Evolutionary conservation across 2,113 vertebrate species (phyloP), one percentile per base, ranked within the genome.

Genomic region (Nibea coibor): DNA sequence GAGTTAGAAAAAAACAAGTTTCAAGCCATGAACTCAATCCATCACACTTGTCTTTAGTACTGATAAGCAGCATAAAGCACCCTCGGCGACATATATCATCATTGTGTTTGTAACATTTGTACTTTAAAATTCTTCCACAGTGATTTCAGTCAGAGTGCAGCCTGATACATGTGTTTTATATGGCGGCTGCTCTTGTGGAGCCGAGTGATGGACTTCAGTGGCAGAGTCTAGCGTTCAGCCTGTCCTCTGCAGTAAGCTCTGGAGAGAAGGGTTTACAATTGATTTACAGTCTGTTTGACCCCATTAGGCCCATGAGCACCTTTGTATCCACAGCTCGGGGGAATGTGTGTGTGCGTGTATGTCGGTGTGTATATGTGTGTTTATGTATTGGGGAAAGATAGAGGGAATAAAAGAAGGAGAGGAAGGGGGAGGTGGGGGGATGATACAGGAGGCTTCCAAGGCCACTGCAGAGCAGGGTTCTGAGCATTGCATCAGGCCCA

Each of bases 231-330:
- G 24, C 24, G 24, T 26, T 26, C 24, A 26, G 67, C n/a, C 83
- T 68, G 80, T 87, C 85, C 82, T 85, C 48, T 28, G 72, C 67
- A 65, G 81, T 5, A 64, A 69, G 51, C 89, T 84, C 87, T 53
- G 64, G 80, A 76, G 77, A 87, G 73, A 68, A 66, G 51, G 82
- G 24, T 88, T 86, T 85, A 82, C 89, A 65, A 84, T 73, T 89
- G 91, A 93, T 93, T 94, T 92, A 92, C 85, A 87, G 88, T 79
- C 84, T 85, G 85, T 89, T 92, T 94, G 92, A 93, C 92, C 92
- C 91, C 87, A 92, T 94, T 92, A 92, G 90, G 84, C 82, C 89
- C 80, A 67, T 53, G 75, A 84, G 90, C 83, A 92, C 89, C 85
- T 91, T 82, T 87, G 85, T 87, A 90, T 91, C 84, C 87, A 78